Evolutionary conservation across 2,888 invertebrate species (phyloP).

Genomic region (Diarsia dahlii): DNA sequence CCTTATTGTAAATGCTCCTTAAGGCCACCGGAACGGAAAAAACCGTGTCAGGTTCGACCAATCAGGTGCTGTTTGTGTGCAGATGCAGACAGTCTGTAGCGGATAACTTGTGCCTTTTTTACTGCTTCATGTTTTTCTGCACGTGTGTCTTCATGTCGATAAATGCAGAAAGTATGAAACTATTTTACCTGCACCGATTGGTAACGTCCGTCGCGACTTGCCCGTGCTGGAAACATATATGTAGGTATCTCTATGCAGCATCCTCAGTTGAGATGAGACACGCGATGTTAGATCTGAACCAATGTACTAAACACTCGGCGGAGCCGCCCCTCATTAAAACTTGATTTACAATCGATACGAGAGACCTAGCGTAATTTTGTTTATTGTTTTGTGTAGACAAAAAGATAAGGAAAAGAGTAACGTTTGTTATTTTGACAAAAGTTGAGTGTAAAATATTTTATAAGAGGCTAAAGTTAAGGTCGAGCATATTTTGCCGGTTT

Average conservation of each 20-base stretch:
- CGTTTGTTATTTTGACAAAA: no score
- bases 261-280: not conserved
- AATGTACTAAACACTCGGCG: no score
- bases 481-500: no score
- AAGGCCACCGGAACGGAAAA: not conserved
- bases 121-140: not conserved
- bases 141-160: not conserved
- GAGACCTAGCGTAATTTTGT: no score
- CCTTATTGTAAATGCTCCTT: conserved; percentile 11
- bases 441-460: no score
- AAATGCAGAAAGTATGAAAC: not conserved
- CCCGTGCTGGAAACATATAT: not conserved
- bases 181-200: not conserved
- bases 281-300: not conserved
- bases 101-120: not conserved
- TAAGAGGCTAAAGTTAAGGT: no score
- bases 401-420: no score
- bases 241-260: not conserved
- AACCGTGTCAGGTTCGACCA: not conserved
- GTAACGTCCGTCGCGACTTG: not conserved
- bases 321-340: no score
- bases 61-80: not conserved
- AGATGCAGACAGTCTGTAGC: not conserved
- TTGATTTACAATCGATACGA: no score
- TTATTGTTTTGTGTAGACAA: no score